A percentile compares a stretch with the other conserved stretches of the same genome.
Evolutionary conservation across 2,113 vertebrate species (phyloP).

Genomic region (Cynoglossus semilaevis): DNA sequence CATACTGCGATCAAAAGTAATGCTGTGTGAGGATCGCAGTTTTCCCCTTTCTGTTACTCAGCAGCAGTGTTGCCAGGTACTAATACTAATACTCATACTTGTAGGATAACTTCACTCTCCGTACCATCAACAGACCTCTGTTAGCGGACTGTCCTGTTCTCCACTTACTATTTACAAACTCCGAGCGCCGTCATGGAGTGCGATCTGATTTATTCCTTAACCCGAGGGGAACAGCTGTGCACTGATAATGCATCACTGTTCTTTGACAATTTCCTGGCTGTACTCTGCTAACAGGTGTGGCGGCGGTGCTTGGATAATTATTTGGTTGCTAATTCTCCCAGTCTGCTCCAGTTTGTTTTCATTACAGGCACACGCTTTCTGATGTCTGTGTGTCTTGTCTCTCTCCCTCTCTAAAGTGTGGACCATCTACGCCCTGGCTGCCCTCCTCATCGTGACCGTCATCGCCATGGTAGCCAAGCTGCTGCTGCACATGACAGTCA

Average conservation of each 20-base stretch:
- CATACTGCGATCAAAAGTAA: constrained; percentile 23
- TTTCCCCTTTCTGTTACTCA: constrained; percentile 26
- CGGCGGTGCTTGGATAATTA: constrained; percentile 19
- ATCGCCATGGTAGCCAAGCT: constrained; percentile 90
- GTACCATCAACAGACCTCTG: constrained; percentile 28
- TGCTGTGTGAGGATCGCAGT: constrained; percentile 11
- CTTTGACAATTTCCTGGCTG: constrained; percentile 40
- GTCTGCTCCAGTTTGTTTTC: constrained; percentile 33
- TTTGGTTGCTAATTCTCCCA: constrained; percentile 31
- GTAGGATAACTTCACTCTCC: too few species aligned
- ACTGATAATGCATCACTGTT: constrained; percentile 28
- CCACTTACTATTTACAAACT: constrained; percentile 19
- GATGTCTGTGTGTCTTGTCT: constrained; percentile 21
- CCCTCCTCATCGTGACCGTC: constrained; percentile 87
- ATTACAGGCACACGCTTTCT: background rate
- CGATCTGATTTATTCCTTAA: constrained; percentile 19
- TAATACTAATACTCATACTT: too few species aligned
- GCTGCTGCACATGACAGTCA: constrained; percentile 88
- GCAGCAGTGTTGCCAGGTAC: background rate
- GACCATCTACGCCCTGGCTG: constrained; percentile 92
- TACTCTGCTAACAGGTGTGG: constrained; percentile 39
- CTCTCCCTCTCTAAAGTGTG: constrained; percentile 77
- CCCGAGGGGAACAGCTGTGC: constrained; percentile 51
- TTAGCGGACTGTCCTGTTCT: constrained; percentile 9
- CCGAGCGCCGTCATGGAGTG: constrained; percentile 17